Evolutionary conservation across 2,888 invertebrate species (phyloP).

Genomic region (Leptinotarsa tumamoca): DNA sequence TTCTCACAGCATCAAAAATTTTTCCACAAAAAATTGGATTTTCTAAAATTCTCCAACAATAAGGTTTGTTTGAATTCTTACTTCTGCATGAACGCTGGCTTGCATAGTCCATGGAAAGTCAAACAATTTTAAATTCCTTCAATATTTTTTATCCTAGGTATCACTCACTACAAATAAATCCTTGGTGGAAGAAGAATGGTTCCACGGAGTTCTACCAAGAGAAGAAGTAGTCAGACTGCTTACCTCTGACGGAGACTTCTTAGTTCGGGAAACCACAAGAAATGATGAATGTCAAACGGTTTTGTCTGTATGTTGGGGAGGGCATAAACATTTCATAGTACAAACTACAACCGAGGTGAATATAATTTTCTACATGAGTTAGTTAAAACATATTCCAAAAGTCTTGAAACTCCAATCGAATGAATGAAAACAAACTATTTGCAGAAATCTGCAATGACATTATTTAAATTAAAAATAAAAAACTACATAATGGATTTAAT

Average conservation of each 20-base stretch:
- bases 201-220: slow-evolving; percentile 94
- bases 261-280: slow-evolving; percentile 92
- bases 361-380: slow-evolving; percentile 17
- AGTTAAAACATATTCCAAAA: too few species aligned
- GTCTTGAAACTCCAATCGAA: too few species aligned
- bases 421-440: too few species aligned
- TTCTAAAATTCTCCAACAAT: neutral
- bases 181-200: slow-evolving; percentile 94
- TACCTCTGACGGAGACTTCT: slow-evolving; percentile 92
- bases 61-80: neutral
- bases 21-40: too few species aligned
- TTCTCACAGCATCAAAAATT: too few species aligned
- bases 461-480: too few species aligned
- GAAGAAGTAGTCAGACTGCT: slow-evolving; percentile 94
- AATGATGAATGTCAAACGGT: slow-evolving; percentile 94
- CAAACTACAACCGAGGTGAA: slow-evolving; percentile 91
- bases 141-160: slow-evolving; percentile 53
- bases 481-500: too few species aligned
- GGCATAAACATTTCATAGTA: slow-evolving; percentile 97
- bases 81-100: neutral
- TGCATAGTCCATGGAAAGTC: neutral
- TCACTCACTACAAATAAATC: slow-evolving; percentile 69
- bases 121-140: neutral
- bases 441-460: too few species aligned
- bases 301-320: slow-evolving; percentile 94